Conservation (phyloP, 2,888 invertebrate genomes). For the Mesorhabditis spiculigera region DNA sequence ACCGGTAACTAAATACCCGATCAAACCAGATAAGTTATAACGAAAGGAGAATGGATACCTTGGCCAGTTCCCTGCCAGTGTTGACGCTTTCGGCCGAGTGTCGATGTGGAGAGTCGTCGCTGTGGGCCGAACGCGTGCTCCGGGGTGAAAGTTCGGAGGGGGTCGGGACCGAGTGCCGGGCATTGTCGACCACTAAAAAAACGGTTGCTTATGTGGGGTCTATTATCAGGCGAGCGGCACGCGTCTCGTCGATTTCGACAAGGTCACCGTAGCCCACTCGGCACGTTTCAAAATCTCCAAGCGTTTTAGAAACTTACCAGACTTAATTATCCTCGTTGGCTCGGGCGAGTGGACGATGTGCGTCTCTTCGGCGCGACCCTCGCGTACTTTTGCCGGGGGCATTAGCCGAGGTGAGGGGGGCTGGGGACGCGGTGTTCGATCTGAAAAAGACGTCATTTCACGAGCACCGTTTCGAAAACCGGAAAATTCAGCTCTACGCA, state of each 20-base stretch:
- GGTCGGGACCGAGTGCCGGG: neutral
- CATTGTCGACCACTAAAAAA: neutral
- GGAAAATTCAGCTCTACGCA: too few species aligned
- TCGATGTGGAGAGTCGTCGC: neutral
- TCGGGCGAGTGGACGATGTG: constrained; percentile 1
- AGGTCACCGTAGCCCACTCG: too few species aligned
- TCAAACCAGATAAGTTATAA: too few species aligned
- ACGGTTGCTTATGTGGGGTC: neutral
- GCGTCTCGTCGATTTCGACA: neutral
- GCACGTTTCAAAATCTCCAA: too few species aligned
- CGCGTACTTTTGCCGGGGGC: neutral
- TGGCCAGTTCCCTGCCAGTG: neutral
- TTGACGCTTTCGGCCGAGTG: neutral
- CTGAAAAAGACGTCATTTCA: too few species aligned
- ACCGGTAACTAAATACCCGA: too few species aligned
- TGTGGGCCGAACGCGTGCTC: neutral
- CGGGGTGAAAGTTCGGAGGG: neutral
- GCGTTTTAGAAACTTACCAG: neutral
- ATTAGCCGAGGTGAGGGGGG: neutral
- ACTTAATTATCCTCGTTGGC: neutral
- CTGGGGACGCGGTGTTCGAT: too few species aligned
- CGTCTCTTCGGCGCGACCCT: neutral
- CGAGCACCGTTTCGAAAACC: too few species aligned
- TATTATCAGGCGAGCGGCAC: neutral
- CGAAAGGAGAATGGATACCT: too few species aligned